These are phyloP conservation scores for Prionace glauca DNA, from an alignment of 2,797 vertebrate genomes.

Conservation along the genomic window DNA sequence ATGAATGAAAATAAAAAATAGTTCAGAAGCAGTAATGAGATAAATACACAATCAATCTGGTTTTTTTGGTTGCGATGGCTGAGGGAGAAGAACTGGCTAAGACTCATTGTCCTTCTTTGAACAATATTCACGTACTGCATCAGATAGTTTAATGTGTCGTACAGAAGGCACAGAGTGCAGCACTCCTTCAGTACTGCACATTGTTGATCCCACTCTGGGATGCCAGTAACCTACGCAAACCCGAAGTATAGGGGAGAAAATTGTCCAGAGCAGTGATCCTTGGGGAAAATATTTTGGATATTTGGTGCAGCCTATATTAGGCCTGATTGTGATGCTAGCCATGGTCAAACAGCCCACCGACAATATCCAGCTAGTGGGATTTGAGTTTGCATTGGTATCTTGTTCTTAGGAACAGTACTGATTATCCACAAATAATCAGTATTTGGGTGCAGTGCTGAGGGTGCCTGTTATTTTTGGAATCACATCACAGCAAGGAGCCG, in stretches of 20 bases:
- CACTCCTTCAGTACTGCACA: neutral
- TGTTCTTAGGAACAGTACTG: neutral
- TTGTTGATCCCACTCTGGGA: neutral
- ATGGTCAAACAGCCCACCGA: neutral
- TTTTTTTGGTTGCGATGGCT: neutral
- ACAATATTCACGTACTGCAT: neutral
- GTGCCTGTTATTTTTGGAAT: slow-evolving; percentile 26
- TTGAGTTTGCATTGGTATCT: neutral
- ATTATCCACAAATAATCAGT: neutral
- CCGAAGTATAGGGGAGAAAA: neutral
- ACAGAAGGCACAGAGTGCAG: neutral
- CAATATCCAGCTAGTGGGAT: neutral
- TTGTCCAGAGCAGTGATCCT: neutral
- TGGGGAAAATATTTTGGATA: neutral
- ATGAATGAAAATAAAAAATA: too few relatives aligned
- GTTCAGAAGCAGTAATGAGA: neutral
- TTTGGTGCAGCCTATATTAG: neutral
- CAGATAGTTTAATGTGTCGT: neutral
- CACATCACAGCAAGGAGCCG: neutral
- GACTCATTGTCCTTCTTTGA: neutral
- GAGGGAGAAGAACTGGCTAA: neutral
- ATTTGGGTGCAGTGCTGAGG: neutral
- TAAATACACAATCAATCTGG: neutral
- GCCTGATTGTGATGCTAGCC: neutral
- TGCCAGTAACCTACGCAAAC: neutral